These are phyloP conservation scores for Sebastes hubbsi DNA, from an alignment of 2,797 vertebrate genomes.

Conservation along the genomic window DNA sequence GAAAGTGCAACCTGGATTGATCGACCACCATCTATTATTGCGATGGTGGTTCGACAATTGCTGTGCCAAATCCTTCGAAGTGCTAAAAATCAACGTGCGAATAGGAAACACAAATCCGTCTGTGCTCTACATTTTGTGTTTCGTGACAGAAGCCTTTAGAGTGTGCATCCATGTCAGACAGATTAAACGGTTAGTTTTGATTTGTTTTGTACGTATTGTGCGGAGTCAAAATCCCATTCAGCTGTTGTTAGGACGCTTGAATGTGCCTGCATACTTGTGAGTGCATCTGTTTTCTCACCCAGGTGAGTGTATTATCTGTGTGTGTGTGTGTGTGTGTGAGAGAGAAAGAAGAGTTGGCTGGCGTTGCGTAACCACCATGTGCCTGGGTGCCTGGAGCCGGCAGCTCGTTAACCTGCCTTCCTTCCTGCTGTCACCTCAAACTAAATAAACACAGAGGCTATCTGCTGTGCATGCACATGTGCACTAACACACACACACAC, in stretches of 20 bases:
- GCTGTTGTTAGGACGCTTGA: slow-evolving; percentile 25
- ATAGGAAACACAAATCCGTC: background rate
- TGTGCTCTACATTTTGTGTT: background rate
- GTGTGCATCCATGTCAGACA: background rate
- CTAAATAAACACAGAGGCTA: slow-evolving; percentile 81
- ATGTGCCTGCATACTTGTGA: slow-evolving; percentile 34
- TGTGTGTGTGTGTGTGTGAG: background rate
- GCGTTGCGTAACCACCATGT: slow-evolving; percentile 79
- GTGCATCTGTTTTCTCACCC: slow-evolving; percentile 40
- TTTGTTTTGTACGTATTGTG: slow-evolving; percentile 16
- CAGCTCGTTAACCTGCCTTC: slow-evolving; percentile 83
- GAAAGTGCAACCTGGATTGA: background rate
- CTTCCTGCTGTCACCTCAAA: slow-evolving; percentile 85
- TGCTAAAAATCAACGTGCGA: background rate
- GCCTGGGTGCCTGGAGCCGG: slow-evolving; percentile 73
- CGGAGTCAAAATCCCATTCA: slow-evolving; percentile 28
- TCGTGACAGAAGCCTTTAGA: slow-evolving; percentile 3
- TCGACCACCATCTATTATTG: background rate
- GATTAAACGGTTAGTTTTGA: slow-evolving; percentile 29
- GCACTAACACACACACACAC: slow-evolving; percentile 7
- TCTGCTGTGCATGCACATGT: slow-evolving; percentile 59
- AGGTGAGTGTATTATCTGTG: slow-evolving; percentile 34
- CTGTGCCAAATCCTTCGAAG: background rate
- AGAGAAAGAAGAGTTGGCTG: slow-evolving; percentile 71
- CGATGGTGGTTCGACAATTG: background rate